These are phyloP conservation scores for Dicyrtoma fusca DNA, from an alignment of 2,888 invertebrate species.

Conservation along the genomic window DNA sequence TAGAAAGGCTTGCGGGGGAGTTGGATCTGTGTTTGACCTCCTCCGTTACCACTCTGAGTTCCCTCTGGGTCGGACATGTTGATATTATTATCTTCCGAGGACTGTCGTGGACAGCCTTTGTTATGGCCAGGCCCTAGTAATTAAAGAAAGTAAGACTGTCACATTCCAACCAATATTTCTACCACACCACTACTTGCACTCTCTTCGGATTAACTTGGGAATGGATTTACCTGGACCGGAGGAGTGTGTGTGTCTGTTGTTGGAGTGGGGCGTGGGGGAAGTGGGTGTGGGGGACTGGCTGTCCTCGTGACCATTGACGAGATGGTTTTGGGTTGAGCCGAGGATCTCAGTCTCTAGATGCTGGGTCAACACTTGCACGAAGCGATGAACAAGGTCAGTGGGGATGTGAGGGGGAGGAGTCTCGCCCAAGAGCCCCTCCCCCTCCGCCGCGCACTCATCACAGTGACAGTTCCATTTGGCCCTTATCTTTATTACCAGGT, in stretches of 20 bases:
- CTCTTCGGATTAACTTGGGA: neutral
- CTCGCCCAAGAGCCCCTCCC: neutral
- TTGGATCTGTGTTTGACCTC: neutral
- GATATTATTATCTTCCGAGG: constrained; percentile 5
- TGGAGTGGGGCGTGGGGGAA: neutral
- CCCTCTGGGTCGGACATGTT: constrained; percentile 11
- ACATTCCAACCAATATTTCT: too few relatives aligned
- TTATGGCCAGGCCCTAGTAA: neutral
- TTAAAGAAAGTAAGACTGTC: too few relatives aligned
- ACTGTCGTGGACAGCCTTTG: neutral
- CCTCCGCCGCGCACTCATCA: neutral
- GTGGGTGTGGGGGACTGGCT: neutral
- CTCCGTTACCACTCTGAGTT: neutral
- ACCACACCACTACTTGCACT: neutral
- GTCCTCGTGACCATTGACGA: constrained; percentile 15
- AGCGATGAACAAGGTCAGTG: constrained; percentile 52
- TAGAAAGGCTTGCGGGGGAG: constrained; percentile 54
- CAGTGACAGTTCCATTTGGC: constrained; percentile 3
- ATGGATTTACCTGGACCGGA: neutral
- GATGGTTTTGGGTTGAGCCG: too few relatives aligned
- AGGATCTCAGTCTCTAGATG: constrained; percentile 39
- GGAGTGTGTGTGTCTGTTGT: neutral
- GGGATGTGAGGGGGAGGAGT: constrained; percentile 36
- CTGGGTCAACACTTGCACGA: constrained; percentile 53
- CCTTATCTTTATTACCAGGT: constrained; percentile 14